Base-by-base conservation (phyloP, 2,888 invertebrate species). In the Meliscaeva auricollis region DNA sequence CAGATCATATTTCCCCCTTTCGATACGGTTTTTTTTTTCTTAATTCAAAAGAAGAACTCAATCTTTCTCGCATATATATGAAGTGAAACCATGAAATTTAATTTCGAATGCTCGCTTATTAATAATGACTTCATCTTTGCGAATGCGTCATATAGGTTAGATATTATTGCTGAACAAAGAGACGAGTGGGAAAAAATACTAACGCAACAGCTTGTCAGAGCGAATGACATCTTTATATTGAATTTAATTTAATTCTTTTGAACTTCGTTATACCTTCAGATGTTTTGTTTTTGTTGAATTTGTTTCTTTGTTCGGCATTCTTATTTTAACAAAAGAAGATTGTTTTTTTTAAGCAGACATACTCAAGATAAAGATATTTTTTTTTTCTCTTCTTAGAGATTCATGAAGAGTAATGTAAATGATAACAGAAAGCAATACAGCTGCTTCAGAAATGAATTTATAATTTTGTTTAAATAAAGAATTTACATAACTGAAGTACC, bases 51-150 rank as follows among this genome's bases (percentile, higher is more conserved):
- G 32, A 58, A 56, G 56, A 48, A 64, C 13, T 78, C 50, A 44
- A 44, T 69, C 41, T 2, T 7, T 46, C 15, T 46, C 17, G 17
- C 17, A 5, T 30, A 26, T 54, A 52, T 54, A 41, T 56, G 54
- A 69, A 80, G 48, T 69, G 81, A 52, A 77, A 68, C 85, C 76
- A 81, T 85, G 81, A 80, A 85, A 85, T 80, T 85, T 81, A 77
- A 85, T 85, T 81, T 73, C 73, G 56, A 64, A 81, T 85, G 85
- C 81, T 85, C 73, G 85, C 76, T 81, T 85, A 76, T 85, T 80
- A 76, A 80, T 80, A 84, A 85, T 81, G 81, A 81, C 81, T 81
- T 85, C 81, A 85, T 85, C 78, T 77, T 73, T 44, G 50, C 66
- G 20, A 66, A 64, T 80, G 85, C 48, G 73, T 35, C 54, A 50